Evolutionary conservation across 2,888 invertebrate genomes (phyloP).

Genomic region (Altica lythri): DNA sequence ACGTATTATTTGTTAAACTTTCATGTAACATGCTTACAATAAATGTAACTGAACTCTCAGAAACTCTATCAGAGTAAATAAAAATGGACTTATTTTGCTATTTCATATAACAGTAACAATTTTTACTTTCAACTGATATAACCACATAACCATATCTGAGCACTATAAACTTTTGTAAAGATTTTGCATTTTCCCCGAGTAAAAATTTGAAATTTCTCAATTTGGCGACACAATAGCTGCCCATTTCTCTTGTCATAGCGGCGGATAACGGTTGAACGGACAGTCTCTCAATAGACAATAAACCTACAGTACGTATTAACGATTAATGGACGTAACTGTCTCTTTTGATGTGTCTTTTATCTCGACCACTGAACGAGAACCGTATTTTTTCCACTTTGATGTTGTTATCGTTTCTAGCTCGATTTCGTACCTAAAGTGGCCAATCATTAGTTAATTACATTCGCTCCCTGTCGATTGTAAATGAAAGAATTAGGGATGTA

Average conservation of each 20-base stretch:
- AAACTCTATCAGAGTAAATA: too few relatives aligned
- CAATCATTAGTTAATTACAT: constrained; percentile 26
- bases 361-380: constrained; percentile 11
- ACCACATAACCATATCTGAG: too few relatives aligned
- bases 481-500: too few relatives aligned
- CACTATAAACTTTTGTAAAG: not conserved
- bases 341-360: constrained; percentile 17
- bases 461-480: too few relatives aligned
- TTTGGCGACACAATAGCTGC: not conserved
- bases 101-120: too few relatives aligned
- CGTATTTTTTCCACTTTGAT: constrained; percentile 17
- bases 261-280: not conserved
- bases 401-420: constrained; percentile 9
- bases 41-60: too few relatives aligned
- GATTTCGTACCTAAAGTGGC: constrained; percentile 13
- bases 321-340: constrained; percentile 12
- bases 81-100: too few relatives aligned
- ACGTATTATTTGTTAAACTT: too few relatives aligned
- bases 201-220: constrained; percentile 8
- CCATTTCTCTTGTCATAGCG: not conserved
- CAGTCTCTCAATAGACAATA: constrained; percentile 1
- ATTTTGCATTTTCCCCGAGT: not conserved
- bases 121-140: too few relatives aligned
- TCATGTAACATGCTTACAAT: too few relatives aligned
- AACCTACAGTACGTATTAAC: constrained; percentile 1